Evolutionary conservation across 2,797 vertebrate species (phyloP).

Genomic region (Coreius guichenoti): DNA sequence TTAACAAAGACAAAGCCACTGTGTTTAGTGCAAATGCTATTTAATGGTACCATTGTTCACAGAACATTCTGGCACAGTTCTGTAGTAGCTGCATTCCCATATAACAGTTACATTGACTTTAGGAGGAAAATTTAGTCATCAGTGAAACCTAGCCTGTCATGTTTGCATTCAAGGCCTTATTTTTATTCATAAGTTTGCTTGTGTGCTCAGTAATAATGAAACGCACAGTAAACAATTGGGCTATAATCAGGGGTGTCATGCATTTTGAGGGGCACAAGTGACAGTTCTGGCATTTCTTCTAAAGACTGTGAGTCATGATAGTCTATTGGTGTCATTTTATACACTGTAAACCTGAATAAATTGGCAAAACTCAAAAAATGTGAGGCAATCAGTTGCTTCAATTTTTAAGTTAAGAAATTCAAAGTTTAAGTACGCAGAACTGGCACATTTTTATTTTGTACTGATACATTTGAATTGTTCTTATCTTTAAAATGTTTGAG

Average conservation of each 20-base stretch:
- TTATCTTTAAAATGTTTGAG: too few relatives aligned
- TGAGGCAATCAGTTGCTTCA: too few relatives aligned
- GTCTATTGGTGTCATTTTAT: not conserved
- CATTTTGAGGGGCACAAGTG: not conserved
- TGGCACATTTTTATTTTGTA: too few relatives aligned
- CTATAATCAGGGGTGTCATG: not conserved
- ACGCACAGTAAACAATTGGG: not conserved
- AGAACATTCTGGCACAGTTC: constrained; percentile 41
- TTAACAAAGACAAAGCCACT: constrained; percentile 43
- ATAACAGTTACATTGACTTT: not conserved
- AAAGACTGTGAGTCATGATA: not conserved
- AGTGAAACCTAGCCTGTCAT: not conserved
- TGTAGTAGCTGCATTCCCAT: not conserved
- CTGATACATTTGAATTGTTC: too few relatives aligned
- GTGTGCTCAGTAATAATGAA: not conserved
- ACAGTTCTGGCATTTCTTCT: not conserved
- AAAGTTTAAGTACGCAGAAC: too few relatives aligned
- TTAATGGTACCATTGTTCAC: constrained; percentile 44
- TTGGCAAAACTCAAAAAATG: too few relatives aligned
- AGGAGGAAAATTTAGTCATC: not conserved
- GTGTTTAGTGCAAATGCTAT: constrained; percentile 44
- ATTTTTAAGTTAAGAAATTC: too few relatives aligned
- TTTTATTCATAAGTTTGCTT: not conserved
- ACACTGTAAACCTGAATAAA: too few relatives aligned
- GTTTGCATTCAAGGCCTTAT: not conserved